Percentiles rank a stretch among this genome's conserved stretches.
phyloP scores from a whole-genome alignment of 2,888 invertebrate species.

The Trisateles emortualis region DNA sequence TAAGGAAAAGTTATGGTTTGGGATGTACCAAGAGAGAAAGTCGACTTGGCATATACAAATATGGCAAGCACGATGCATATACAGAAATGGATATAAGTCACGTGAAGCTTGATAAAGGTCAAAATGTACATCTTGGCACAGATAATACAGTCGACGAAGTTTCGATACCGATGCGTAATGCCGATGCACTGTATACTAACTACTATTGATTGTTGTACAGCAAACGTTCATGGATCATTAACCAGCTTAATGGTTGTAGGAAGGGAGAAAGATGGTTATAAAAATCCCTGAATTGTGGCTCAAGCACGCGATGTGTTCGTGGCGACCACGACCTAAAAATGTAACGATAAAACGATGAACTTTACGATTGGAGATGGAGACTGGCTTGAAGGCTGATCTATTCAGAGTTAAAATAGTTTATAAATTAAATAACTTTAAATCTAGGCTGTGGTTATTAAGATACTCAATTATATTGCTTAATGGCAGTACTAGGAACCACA shows the following conservation, averaged over 20 bases:
- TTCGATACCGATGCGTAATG: constrained; percentile 30
- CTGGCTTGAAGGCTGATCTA: constrained; percentile 19
- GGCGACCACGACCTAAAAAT: constrained; percentile 66
- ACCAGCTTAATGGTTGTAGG: constrained; percentile 42
- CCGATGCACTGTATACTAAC: constrained; percentile 19
- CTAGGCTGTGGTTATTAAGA: no score
- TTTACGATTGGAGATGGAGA: constrained; percentile 50
- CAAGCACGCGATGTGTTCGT: constrained; percentile 57
- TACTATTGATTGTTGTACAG: constrained; percentile 28
- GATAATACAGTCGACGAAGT: constrained; percentile 46
- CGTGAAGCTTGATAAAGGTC: constrained; percentile 57
- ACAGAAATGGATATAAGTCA: constrained; percentile 57
- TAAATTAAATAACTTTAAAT: no score
- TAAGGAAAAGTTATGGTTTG: constrained; percentile 47
- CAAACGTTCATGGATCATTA: constrained; percentile 38
- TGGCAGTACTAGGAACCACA: no score
- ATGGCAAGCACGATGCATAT: constrained; percentile 56
- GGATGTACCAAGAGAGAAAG: constrained; percentile 64
- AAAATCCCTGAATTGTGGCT: constrained; percentile 41
- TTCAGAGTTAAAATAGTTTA: background rate
- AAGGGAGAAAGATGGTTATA: constrained; percentile 48
- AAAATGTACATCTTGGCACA: constrained; percentile 55
- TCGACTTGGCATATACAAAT: constrained; percentile 64
- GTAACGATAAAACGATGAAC: constrained; percentile 62
- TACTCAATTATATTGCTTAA: no score